Conservation (phyloP, 2,113 vertebrate genomes). For the Melanostigma gelatinosum region DNA sequence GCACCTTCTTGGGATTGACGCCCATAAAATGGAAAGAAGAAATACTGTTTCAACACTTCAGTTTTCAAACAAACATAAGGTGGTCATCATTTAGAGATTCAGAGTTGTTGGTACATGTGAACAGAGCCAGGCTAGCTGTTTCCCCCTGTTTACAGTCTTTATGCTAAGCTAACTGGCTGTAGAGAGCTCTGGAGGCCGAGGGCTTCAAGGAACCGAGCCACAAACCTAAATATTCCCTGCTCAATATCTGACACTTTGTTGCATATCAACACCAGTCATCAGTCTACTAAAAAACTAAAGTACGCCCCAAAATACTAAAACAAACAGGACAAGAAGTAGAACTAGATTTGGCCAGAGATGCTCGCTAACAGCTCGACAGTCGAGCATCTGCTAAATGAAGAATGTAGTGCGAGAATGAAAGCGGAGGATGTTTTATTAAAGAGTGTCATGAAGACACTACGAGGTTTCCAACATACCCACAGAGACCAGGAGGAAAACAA, state of each 20-base stretch:
- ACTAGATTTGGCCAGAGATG: neutral
- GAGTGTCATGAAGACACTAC: neutral
- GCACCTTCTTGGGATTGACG: too few species aligned
- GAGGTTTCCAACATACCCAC: constrained; percentile 6
- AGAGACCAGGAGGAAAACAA: neutral
- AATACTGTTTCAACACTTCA: neutral
- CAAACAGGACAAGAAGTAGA: neutral
- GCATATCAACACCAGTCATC: neutral
- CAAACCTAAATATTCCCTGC: too few species aligned
- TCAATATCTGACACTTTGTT: neutral
- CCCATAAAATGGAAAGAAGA: neutral
- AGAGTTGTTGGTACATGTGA: neutral
- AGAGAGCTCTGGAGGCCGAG: neutral
- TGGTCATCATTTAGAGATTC: neutral
- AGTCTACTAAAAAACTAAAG: neutral
- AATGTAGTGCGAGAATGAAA: neutral
- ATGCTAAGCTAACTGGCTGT: constrained; percentile 5
- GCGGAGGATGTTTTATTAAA: neutral
- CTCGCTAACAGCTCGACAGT: neutral
- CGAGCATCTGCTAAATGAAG: neutral
- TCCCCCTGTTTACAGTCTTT: neutral
- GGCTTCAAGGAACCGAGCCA: neutral
- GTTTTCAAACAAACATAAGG: neutral
- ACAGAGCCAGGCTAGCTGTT: neutral
- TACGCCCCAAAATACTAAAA: neutral